Evolutionary conservation across 2,113 vertebrate genomes (phyloP).

Genomic region (Halichoeres trimaculatus): DNA sequence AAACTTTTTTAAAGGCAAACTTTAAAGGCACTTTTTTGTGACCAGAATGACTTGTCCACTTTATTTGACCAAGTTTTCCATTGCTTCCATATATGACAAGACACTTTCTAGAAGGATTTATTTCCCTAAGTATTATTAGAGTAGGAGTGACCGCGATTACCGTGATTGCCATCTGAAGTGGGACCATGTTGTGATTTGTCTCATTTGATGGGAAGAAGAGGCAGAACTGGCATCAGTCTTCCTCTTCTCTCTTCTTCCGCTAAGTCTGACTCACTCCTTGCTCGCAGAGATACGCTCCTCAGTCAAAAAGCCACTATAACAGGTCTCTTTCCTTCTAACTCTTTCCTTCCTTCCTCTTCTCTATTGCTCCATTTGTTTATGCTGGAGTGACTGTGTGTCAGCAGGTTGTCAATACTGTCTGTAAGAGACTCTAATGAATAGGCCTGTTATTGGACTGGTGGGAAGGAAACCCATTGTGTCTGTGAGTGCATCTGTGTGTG

Average conservation of each 20-base stretch:
- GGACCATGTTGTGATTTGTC: not conserved
- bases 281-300: conserved; percentile 14
- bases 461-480: conserved; percentile 76
- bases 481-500: conserved; percentile 38
- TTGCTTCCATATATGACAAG: not conserved
- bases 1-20: conserved; percentile 2
- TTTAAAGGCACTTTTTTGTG: conserved; percentile 6
- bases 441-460: conserved; percentile 75
- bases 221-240: not conserved
- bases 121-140: conserved; percentile 40
- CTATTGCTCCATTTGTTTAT: conserved; percentile 75
- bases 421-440: conserved; percentile 83
- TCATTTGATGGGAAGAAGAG: not conserved
- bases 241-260: conserved; percentile 2
- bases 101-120: conserved; percentile 9
- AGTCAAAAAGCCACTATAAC: conserved; percentile 49
- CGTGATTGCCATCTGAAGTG: conserved; percentile 21
- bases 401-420: conserved; percentile 79
- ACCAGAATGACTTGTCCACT: conserved; percentile 15
- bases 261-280: conserved; percentile 11
- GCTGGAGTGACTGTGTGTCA: conserved; percentile 76
- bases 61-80: conserved; percentile 38
- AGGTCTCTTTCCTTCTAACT: conserved; percentile 37
- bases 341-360: conserved; percentile 30
- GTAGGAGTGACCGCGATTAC: conserved; percentile 45